Conservation (phyloP, 2,797 vertebrate genomes). For the Eremophila alpestris region DNA sequence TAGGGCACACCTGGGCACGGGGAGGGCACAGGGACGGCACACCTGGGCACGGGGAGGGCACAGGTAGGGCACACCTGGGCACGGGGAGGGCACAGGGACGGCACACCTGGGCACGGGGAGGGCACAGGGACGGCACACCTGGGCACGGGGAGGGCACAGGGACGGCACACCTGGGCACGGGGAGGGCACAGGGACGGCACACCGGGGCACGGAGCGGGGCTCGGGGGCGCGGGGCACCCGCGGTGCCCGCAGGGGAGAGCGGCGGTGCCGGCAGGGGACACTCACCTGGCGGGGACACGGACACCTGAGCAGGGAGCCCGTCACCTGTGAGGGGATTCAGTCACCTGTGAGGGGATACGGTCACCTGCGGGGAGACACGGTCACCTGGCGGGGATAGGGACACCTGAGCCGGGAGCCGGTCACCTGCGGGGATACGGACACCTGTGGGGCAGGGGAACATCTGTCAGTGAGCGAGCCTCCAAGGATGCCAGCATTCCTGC, state of each 20-base stretch:
- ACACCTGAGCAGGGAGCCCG: background rate
- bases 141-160: background rate
- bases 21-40: background rate
- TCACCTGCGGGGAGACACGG: too few relatives aligned
- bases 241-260: background rate
- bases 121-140: background rate
- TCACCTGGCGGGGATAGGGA: background rate
- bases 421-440: fast-evolving
- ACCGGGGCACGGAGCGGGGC: background rate
- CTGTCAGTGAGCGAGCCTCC: fast-evolving
- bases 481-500: fast-evolving
- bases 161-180: background rate
- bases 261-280: background rate
- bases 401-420: background rate
- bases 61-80: background rate
- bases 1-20: background rate
- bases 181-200: background rate
- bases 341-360: fast-evolving
- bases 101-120: background rate
- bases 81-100: background rate
- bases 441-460: fast-evolving
- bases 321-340: background rate
- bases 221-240: background rate
- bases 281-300: background rate
- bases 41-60: background rate